Evolutionary conservation across 2,113 vertebrate genomes (phyloP).

Genomic region (Vicugna pacos): DNA sequence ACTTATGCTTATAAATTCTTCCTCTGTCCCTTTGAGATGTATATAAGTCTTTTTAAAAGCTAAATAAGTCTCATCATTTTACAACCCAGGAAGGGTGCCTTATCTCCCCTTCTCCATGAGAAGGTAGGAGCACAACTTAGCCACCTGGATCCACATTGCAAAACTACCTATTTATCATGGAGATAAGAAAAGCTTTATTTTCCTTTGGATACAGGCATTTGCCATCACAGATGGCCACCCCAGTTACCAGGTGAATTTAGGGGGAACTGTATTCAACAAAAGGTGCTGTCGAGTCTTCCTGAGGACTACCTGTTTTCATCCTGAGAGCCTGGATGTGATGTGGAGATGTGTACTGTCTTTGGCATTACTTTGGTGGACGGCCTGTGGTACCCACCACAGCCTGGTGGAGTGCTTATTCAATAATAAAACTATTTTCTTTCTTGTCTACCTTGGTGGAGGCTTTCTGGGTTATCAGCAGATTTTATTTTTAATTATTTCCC

Average conservation of each 20-base stretch:
- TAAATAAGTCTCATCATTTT: background rate
- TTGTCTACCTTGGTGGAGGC: background rate
- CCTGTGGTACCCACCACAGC: background rate
- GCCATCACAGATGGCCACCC: background rate
- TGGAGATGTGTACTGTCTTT: background rate
- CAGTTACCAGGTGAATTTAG: background rate
- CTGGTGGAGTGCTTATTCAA: background rate
- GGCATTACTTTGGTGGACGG: background rate
- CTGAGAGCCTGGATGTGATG: background rate
- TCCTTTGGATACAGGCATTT: background rate
- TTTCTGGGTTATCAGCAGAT: conserved; percentile 25
- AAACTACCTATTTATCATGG: background rate
- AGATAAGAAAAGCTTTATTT: background rate
- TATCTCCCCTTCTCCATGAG: background rate
- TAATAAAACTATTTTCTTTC: background rate
- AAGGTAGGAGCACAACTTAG: too few species aligned
- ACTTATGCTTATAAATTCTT: background rate
- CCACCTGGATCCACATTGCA: background rate
- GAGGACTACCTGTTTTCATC: background rate
- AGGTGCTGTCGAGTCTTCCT: background rate
- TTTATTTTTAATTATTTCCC: conserved; percentile 63
- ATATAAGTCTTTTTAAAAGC: background rate
- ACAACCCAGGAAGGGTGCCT: background rate
- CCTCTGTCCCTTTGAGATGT: background rate
- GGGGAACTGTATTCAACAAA: background rate